Percentiles rank a stretch among this genome's conserved stretches.
Conservation (phyloP, 2,888 invertebrate species). For the Temnothorax rugatulus region DNA sequence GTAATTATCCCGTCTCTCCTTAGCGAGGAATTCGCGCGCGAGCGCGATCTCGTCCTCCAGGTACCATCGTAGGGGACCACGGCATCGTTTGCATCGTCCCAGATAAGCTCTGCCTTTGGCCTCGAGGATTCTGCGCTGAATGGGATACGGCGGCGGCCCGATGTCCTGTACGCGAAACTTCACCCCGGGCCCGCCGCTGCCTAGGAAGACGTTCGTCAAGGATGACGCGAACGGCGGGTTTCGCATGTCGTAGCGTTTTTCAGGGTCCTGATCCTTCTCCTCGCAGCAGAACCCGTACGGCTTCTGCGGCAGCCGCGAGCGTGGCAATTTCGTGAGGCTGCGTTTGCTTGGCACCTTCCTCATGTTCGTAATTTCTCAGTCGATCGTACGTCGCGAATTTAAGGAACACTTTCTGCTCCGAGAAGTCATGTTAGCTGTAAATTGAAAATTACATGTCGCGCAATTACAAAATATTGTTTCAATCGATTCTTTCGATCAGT, state of each 20-base stretch:
- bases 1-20: conserved; percentile 62
- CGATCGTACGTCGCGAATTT: background rate
- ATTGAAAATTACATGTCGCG: background rate
- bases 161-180: conserved; percentile 78
- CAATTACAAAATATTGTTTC: background rate
- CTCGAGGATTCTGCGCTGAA: conserved; percentile 36
- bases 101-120: conserved; percentile 47
- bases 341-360: conserved; percentile 26
- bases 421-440: background rate
- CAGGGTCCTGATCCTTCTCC: conserved; percentile 70
- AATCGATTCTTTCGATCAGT: background rate
- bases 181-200: conserved; percentile 77
- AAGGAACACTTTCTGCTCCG: background rate
- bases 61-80: conserved; percentile 77
- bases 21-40: conserved; percentile 73
- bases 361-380: conserved; percentile 48
- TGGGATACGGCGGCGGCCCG: conserved; percentile 46
- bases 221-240: conserved; percentile 71
- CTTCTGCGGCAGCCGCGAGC: conserved; percentile 61
- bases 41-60: conserved; percentile 79
- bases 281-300: conserved; percentile 82
- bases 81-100: conserved; percentile 74
- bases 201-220: conserved; percentile 63
- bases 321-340: conserved; percentile 9
- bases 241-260: conserved; percentile 67